Evolutionary conservation across 2,797 vertebrate genomes (phyloP).

Genomic region (Danio choprae): DNA sequence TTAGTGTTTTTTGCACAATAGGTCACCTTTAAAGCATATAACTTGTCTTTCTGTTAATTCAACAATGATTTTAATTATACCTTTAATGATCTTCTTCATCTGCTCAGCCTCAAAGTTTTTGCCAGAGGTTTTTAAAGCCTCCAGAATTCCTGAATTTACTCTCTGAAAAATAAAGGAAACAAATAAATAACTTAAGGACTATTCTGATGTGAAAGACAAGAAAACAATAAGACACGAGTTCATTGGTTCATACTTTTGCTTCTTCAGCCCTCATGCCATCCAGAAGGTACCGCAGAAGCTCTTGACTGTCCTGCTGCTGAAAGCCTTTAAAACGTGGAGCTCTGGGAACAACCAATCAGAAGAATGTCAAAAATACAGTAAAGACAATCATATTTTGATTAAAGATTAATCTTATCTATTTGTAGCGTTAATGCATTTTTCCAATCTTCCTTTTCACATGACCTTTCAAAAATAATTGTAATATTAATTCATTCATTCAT

Average conservation of each 20-base stretch:
- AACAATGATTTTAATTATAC: slow-evolving; percentile 69
- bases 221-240: background rate
- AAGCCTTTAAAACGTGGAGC: slow-evolving; percentile 94
- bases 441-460: no score
- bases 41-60: background rate
- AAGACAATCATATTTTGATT: no score
- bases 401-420: no score
- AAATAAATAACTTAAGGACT: background rate
- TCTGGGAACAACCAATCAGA: slow-evolving; percentile 71
- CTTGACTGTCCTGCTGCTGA: slow-evolving; percentile 98
- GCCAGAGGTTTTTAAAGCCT: slow-evolving; percentile 81
- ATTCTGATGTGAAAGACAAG: background rate
- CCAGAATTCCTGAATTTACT: slow-evolving; percentile 83
- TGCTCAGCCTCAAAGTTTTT: slow-evolving; percentile 82
- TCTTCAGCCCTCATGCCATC: slow-evolving; percentile 97
- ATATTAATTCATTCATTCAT: no score
- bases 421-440: no score
- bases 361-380: background rate
- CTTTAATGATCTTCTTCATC: slow-evolving; percentile 88
- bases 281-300: slow-evolving; percentile 93
- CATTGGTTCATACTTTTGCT: slow-evolving; percentile 74
- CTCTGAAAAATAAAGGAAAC: slow-evolving; percentile 78
- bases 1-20: no score
- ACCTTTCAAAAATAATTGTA: no score
- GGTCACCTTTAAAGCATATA: background rate